Evolutionary conservation across 2,797 vertebrate species (phyloP).

Genomic region (Botia almorhae): DNA sequence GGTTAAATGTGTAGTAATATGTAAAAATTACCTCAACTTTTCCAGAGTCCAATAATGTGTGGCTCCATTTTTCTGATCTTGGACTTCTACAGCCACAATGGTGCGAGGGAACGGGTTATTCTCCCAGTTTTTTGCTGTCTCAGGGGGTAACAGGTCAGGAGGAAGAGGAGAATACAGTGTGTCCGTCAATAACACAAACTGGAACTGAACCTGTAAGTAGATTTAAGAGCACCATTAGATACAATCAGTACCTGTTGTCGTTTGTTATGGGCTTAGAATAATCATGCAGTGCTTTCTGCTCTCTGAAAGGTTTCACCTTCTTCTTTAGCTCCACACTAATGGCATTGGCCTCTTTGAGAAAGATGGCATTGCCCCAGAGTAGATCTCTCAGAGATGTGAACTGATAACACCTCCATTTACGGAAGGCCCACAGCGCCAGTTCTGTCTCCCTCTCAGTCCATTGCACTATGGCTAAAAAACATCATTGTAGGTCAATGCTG

Average conservation of each 20-base stretch:
- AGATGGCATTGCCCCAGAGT: conserved; percentile 96
- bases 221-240: background rate
- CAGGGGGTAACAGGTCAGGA: conserved; percentile 88
- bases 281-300: background rate
- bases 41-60: conserved; percentile 98
- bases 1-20: background rate
- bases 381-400: conserved; percentile 96
- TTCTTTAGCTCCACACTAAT: conserved; percentile 98
- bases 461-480: conserved; percentile 77
- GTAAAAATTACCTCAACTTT: conserved; percentile 86
- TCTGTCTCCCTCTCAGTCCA: conserved; percentile 93
- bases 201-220: conserved; percentile 92
- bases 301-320: conserved; percentile 81
- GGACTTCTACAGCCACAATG: conserved; percentile 95
- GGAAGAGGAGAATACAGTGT: conserved; percentile 95
- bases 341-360: conserved; percentile 97
- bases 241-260: background rate
- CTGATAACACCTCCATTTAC: conserved; percentile 97
- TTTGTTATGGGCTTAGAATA: background rate
- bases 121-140: conserved; percentile 86
- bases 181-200: conserved; percentile 96
- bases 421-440: conserved; percentile 91
- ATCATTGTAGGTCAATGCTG: background rate
- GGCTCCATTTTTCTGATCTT: conserved; percentile 96
- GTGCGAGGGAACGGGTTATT: conserved; percentile 91